Conservation (phyloP, 2,888 invertebrate genomes). For the Nomada fucata region DNA sequence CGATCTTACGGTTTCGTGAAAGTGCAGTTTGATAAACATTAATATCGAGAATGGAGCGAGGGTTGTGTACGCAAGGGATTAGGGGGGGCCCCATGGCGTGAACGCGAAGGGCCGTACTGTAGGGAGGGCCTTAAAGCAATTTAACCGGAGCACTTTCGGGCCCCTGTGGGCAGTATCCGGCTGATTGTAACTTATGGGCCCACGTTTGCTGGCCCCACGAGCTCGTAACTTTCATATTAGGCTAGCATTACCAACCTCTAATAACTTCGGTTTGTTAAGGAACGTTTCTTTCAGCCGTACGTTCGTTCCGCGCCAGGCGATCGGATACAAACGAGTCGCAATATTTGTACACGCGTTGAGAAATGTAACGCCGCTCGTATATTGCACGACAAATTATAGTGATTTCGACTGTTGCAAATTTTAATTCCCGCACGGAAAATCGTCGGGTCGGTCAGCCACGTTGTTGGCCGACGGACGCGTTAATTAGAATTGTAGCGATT, state of each 20-base stretch:
- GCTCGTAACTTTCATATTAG: slow-evolving; percentile 73
- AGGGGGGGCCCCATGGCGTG: slow-evolving; percentile 51
- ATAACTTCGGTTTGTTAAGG: slow-evolving; percentile 69
- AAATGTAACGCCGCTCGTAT: not conserved
- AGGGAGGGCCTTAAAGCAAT: slow-evolving; percentile 63
- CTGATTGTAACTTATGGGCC: slow-evolving; percentile 76
- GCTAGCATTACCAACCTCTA: slow-evolving; percentile 59
- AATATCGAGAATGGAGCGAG: slow-evolving; percentile 1
- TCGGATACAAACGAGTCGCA: slow-evolving; percentile 17
- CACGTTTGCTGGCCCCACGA: slow-evolving; percentile 62
- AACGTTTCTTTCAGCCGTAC: slow-evolving; percentile 32
- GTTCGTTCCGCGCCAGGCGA: slow-evolving; percentile 2
- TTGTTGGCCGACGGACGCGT: too few species aligned
- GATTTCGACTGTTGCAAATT: not conserved
- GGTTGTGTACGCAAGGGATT: slow-evolving; percentile 46
- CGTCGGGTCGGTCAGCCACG: too few species aligned
- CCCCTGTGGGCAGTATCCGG: slow-evolving; percentile 61
- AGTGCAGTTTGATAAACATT: not conserved
- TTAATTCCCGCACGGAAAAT: not conserved
- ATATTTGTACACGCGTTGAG: slow-evolving; percentile 32
- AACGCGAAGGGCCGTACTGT: slow-evolving; percentile 38
- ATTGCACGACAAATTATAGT: not conserved
- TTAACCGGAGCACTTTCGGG: slow-evolving; percentile 68
- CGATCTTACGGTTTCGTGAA: not conserved
- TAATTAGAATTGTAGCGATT: too few species aligned